Percentiles rank a stretch among this genome's conserved stretches.
Evolutionary conservation across 2,888 invertebrate genomes (phyloP).

Genomic region (Tenthredo notha): DNA sequence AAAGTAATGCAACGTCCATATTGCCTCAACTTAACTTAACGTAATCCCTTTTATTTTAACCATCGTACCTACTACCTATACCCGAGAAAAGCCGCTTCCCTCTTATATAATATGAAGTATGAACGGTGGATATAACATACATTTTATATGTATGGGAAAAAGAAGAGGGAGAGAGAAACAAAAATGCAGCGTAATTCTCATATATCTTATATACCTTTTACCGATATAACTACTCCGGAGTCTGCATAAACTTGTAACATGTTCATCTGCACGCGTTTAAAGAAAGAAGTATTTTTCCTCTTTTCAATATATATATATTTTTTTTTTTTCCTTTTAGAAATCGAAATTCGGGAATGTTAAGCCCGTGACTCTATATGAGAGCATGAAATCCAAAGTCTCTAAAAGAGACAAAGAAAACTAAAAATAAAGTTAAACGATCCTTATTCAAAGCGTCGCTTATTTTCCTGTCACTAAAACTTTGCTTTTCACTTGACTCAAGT

Average conservation of each 20-base stretch:
- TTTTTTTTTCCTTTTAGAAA: neutral
- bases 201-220: neutral
- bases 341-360: neutral
- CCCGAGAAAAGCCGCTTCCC: neutral
- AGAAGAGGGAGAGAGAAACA: neutral
- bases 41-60: constrained; percentile 18
- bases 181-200: neutral
- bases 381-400: neutral
- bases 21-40: constrained; percentile 11
- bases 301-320: neutral
- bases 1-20: constrained; percentile 31
- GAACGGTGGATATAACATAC: neutral
- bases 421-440: constrained; percentile 18
- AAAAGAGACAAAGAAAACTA: neutral
- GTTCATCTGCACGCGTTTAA: too few relatives aligned
- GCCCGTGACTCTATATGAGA: neutral
- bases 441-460: constrained; percentile 16
- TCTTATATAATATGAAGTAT: neutral
- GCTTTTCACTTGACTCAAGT: constrained; percentile 25
- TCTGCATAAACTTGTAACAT: too few relatives aligned
- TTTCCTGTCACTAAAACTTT: constrained; percentile 29
- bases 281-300: neutral
- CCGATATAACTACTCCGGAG: too few relatives aligned
- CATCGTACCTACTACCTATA: neutral
- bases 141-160: neutral